Percentiles rank a stretch among this genome's conserved stretches.
Evolutionary conservation across 2,888 invertebrate species (phyloP).

Genomic region (Acutogordius australiensis): DNA sequence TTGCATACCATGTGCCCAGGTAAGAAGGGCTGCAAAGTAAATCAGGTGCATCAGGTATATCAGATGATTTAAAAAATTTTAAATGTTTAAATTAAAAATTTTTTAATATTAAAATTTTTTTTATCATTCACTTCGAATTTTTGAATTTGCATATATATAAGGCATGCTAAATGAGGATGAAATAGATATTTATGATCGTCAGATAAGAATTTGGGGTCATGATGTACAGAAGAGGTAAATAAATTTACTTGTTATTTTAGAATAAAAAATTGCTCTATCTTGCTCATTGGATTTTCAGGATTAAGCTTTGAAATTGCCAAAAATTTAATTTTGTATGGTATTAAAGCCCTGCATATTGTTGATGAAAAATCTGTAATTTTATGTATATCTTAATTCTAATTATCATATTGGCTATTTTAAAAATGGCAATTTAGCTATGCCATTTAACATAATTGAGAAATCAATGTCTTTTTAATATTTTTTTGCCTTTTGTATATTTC

Average conservation of each 20-base stretch:
- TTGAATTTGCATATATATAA: background rate
- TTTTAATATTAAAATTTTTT: no score
- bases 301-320: background rate
- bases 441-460: no score
- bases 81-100: no score
- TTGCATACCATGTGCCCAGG: no score
- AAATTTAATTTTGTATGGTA: conserved; percentile 1
- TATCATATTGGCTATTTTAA: no score
- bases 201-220: conserved; percentile 6
- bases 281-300: conserved; percentile 1
- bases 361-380: background rate
- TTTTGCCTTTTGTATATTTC: no score
- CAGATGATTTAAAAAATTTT: no score
- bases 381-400: background rate
- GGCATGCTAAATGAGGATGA: background rate
- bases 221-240: conserved; percentile 2
- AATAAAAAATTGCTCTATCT: background rate
- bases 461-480: no score
- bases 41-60: no score
- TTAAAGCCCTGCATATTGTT: background rate
- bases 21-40: no score
- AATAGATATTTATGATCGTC: conserved; percentile 5
- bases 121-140: no score
- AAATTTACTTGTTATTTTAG: background rate
- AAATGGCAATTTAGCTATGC: no score